Base-by-base conservation (phyloP, 1,140 invertebrate genomes). In the Dryas iulia region DNA sequence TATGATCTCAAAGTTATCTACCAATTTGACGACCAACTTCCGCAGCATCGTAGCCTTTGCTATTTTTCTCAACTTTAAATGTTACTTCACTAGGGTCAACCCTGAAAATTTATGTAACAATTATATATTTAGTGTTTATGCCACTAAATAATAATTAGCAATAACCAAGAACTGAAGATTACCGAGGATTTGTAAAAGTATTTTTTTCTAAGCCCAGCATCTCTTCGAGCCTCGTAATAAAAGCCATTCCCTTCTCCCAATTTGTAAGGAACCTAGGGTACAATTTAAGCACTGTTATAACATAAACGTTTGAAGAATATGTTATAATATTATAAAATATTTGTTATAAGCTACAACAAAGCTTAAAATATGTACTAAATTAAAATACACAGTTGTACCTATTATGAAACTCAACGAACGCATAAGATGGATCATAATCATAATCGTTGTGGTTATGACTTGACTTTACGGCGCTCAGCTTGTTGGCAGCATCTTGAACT, bases 61-160 rank as follows among this genome's bases (percentile, higher is more conserved):
- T 92, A 87, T 97, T 97, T 66, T 94, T 94, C 64, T 94, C 93
- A 10, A 98, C 96, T 94, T 95, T 96, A 86, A 98, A 98, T 4
- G 95, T 95, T 3, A 98, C 95, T 92, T 97, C 95, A 63, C 95
- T 94, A 23, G 92, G 91, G 69, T 95, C 95, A 69, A 97, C 94
- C 63, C 96, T 96, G 75, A 59, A 92, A 47, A 47, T 3, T 2
- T 47, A 92, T 59, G 35, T 64, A 60, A 65, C 47, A 33, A 33
- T 28, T 28, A n/a, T 12, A 3, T 23, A 8, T 59, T 59, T 7
- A 14, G 23, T 53, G 0, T n/a, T 12, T 14, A 1, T 47, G 2
- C 21, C 6, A 18, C 10, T 24, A 39, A 5, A 25, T 14, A 30
- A 47, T 28, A 56, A 18, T 23, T 56, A 69, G 54, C 68, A 24